These are phyloP conservation scores for Meganola albula DNA, from an alignment of 2,888 invertebrate species.

Conservation along the genomic window DNA sequence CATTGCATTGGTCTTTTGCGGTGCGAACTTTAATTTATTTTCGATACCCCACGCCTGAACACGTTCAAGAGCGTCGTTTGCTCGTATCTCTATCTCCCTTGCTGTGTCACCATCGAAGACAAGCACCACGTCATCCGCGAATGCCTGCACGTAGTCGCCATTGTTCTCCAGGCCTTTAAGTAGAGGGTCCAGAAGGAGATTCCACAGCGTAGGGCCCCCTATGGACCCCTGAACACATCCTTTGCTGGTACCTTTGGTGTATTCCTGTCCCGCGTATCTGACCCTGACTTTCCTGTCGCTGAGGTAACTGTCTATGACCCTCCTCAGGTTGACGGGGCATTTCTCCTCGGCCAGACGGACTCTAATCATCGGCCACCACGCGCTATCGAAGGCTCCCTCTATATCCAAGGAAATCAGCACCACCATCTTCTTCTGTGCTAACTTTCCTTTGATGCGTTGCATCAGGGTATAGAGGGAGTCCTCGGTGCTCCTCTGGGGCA, in stretches of 20 bases:
- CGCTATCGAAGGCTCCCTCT: too few species aligned
- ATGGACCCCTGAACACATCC: constrained; percentile 17
- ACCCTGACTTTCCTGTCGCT: too few species aligned
- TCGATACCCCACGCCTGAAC: constrained; percentile 7
- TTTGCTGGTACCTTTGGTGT: constrained; percentile 8
- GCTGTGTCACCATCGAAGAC: constrained; percentile 9
- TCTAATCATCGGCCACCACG: background rate
- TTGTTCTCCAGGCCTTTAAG: background rate
- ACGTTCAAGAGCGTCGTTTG: constrained; percentile 7
- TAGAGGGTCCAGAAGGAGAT: constrained; percentile 12
- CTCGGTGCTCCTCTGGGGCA: constrained; percentile 4
- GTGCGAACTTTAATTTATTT: constrained; percentile 6
- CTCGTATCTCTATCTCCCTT: constrained; percentile 5
- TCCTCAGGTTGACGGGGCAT: constrained; percentile 1
- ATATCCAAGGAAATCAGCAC: too few species aligned
- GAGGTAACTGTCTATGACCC: too few species aligned
- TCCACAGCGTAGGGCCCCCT: constrained; percentile 15
- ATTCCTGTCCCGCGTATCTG: too few species aligned
- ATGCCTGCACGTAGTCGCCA: background rate
- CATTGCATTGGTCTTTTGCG: background rate
- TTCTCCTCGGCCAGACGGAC: constrained; percentile 1
- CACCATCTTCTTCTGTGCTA: too few species aligned
- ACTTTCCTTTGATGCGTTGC: too few species aligned
- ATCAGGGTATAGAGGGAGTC: too few species aligned
- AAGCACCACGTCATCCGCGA: constrained; percentile 11